Conservation (phyloP, 2,888 invertebrate genomes). For the Drosophila mettleri region DNA sequence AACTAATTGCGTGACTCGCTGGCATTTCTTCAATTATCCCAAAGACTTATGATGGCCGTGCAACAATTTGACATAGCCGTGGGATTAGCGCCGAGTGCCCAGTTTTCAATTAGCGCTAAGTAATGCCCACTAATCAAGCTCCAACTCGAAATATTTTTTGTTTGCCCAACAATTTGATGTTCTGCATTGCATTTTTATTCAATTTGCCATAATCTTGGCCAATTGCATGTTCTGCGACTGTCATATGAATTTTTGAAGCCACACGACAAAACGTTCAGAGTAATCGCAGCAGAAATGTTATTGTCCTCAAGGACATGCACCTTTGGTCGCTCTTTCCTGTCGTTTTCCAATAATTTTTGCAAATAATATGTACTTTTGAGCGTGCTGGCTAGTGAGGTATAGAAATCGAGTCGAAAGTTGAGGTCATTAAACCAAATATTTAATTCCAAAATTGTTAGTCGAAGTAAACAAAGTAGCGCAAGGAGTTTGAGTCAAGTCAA, state of each 20-base stretch:
- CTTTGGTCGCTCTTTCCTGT: conserved; percentile 21
- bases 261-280: conserved; percentile 16
- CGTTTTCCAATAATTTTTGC: conserved; percentile 2
- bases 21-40: conserved; percentile 59
- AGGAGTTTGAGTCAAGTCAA: background rate
- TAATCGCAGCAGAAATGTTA: conserved; percentile 32
- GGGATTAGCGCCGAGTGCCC: conserved; percentile 42
- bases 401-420: background rate
- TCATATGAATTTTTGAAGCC: conserved; percentile 55
- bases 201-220: conserved; percentile 57
- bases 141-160: conserved; percentile 7
- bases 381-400: background rate
- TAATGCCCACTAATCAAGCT: conserved; percentile 53
- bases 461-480: background rate
- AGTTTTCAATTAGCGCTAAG: conserved; percentile 71
- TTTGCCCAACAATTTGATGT: conserved; percentile 43
- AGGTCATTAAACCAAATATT: conserved; percentile 12
- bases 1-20: conserved; percentile 76
- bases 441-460: background rate
- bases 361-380: conserved; percentile 8
- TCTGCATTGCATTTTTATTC: conserved; percentile 39
- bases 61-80: conserved; percentile 71
- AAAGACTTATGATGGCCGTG: conserved; percentile 68
- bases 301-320: conserved; percentile 56
- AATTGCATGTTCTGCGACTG: conserved; percentile 49